These are phyloP conservation scores for Eupeodes latifasciatus DNA, from an alignment of 2,888 invertebrate species.

Conservation along the genomic window DNA sequence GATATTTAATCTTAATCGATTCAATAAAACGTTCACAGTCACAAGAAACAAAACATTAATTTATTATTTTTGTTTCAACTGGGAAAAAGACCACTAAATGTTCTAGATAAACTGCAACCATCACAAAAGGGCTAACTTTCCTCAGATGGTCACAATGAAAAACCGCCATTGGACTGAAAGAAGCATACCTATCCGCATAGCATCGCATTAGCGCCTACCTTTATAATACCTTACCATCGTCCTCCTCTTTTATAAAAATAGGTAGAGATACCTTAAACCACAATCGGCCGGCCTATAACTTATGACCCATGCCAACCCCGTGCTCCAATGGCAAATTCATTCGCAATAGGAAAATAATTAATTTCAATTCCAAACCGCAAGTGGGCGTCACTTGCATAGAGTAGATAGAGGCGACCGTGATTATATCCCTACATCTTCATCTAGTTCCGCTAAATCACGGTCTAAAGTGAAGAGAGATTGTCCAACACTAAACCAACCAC, in stretches of 20 bases:
- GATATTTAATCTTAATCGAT: neutral
- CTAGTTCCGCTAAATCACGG: slow-evolving; percentile 54
- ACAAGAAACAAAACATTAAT: neutral
- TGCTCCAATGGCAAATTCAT: slow-evolving; percentile 69
- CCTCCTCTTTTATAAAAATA: slow-evolving; percentile 37
- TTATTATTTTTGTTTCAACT: neutral
- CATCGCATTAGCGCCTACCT: slow-evolving; percentile 50
- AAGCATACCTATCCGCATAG: neutral
- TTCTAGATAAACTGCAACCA: neutral
- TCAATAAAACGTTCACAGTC: neutral
- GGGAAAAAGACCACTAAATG: neutral
- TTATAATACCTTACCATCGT: neutral
- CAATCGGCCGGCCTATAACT: slow-evolving; percentile 72
- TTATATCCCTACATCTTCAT: slow-evolving; percentile 68
- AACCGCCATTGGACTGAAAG: neutral
- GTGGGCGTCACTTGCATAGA: slow-evolving; percentile 60
- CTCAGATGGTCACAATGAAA: neutral
- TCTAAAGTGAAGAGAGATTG: slow-evolving; percentile 5
- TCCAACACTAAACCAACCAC: slow-evolving; percentile 14
- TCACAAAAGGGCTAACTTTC: slow-evolving; percentile 7
- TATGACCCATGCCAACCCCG: slow-evolving; percentile 69
- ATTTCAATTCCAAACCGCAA: slow-evolving; percentile 66
- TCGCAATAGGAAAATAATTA: slow-evolving; percentile 74
- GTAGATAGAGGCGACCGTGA: slow-evolving; percentile 1
- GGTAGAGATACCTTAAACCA: slow-evolving; percentile 6